Evolutionary conservation across 2,797 vertebrate genomes (phyloP), one percentile per base, ranked within the genome.

Genomic region (Peromyscus aztecus): DNA sequence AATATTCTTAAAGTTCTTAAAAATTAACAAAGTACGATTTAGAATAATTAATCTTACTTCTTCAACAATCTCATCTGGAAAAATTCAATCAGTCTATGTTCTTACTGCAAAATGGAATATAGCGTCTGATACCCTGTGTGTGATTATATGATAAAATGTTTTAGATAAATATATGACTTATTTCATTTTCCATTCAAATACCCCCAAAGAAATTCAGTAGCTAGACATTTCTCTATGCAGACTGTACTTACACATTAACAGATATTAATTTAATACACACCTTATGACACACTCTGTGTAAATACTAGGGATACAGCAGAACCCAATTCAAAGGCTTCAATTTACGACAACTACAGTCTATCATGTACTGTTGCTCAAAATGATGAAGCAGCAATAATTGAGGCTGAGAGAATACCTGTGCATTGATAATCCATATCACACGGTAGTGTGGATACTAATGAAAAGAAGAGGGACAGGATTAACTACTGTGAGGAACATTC

Each of bases 1-100:
- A 75, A 88, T 92, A 84, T 37, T 89, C 4, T 61, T 93, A 91
- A 86, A 4, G 37, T 92, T 93, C 34, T 95, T 92, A 13, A 92
- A 93, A 93, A 92, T 92, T 75, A 97, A 65, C 49, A 34, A 90
- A 76, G 82, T 69, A 6, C 4, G 49, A 82, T 94, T 96, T 91
- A 73, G 95, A 95, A 59, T 92, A 90, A 94, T 76, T 31, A 71
- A 86, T 73, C 8, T 87, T 21, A 43, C 12, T 77, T 94, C 55
- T 4, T 94, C 49, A 91, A 82, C 27, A 52, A 89, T 90, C 31
- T 73, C 1, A 43, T 43, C 73, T 73, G 16, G 46, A 86, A 96
- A 96, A 96, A 90, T 93, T 91, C 82, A 83, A 34, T 12, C 37
- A 71, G 12, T 55, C 57, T 86, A 10, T 75, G 59, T 80, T 89